Evolutionary conservation across 1,140 invertebrate genomes (phyloP).

Genomic region (Micrasema longulum): DNA sequence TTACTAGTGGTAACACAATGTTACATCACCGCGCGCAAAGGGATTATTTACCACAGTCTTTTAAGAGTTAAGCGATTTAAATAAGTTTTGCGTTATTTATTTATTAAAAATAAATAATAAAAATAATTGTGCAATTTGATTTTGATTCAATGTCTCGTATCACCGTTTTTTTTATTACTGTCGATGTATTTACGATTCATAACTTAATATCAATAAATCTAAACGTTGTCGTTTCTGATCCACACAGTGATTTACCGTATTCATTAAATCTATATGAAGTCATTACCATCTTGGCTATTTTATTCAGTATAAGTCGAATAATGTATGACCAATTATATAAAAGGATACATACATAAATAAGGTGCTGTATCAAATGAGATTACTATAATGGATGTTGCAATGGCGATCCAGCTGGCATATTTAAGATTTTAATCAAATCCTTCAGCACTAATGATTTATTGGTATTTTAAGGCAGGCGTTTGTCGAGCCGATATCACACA

Average conservation of each 20-base stretch:
- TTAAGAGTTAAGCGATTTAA: too few relatives aligned
- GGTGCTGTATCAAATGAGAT: not conserved
- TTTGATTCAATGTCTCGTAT: too few relatives aligned
- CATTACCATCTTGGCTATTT: not conserved
- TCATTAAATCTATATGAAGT: not conserved
- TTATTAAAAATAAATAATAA: too few relatives aligned
- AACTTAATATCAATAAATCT: not conserved
- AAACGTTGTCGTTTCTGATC: not conserved
- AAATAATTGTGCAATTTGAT: too few relatives aligned
- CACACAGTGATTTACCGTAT: not conserved
- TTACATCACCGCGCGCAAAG: too few relatives aligned
- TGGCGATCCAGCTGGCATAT: not conserved
- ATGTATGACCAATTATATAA: constrained; percentile 1
- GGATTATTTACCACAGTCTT: too few relatives aligned
- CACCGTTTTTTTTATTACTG: too few relatives aligned
- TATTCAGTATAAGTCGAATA: not conserved
- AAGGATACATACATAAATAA: too few relatives aligned
- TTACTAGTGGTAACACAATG: too few relatives aligned
- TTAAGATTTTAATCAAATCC: constrained; percentile 7
- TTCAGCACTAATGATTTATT: not conserved
- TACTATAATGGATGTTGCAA: not conserved
- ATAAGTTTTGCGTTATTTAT: too few relatives aligned
- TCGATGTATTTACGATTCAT: too few relatives aligned
- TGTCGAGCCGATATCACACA: not conserved
- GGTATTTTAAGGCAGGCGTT: not conserved